Evolutionary conservation across 2,797 vertebrate genomes (phyloP), one percentile per base, ranked within the genome.

Genomic region (Sebastes itinus): DNA sequence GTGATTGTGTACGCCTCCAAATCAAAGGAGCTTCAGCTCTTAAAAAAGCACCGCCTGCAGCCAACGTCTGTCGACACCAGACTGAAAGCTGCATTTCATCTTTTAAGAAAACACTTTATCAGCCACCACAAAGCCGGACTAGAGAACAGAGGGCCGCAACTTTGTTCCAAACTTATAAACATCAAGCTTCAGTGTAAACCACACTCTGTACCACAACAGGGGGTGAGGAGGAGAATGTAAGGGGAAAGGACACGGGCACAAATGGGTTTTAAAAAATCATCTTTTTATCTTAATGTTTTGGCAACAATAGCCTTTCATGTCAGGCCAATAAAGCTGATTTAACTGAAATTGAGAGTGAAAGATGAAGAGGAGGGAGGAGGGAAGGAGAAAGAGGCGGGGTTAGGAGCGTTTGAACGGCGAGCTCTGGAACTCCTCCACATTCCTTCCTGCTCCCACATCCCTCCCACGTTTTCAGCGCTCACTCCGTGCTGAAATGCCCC

Each of bases 381-480:
- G 58, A 22, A 62, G 22, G 69, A 65, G 14, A 32, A 46, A 42
- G 6, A 27, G 63, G 83, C 2, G 59, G 59, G 18, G 61, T 33
- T 42, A 56, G 5, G 49, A 75, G 64, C 4, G 59, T 84, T 82
- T 54, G 72, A 88, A 64, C 64, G 25, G 68, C n/a, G 10, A 88
- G 82, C 9, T 22, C 55, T 88, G 85, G 92, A 84, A 78, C 65
- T 80, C 78, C 82, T 92, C 84, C 80, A 84, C 86, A 89, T 90
- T 93, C 90, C 85, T 87, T 61, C 76, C 60, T 42, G 68, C 84
- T 90, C 86, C 85, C 81, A 86, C 86, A 89, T 82, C 85, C 80
- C 88, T 89, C 91, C 88, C 84, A 88, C 71, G 20, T 81, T 71
- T 89, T 84, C 81, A 80, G 68, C 71, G 10, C 88, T 90, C 64